These are phyloP conservation scores for Phenacoccus solenopsis DNA, from an alignment of 1,140 invertebrate species.

Conservation along the genomic window DNA sequence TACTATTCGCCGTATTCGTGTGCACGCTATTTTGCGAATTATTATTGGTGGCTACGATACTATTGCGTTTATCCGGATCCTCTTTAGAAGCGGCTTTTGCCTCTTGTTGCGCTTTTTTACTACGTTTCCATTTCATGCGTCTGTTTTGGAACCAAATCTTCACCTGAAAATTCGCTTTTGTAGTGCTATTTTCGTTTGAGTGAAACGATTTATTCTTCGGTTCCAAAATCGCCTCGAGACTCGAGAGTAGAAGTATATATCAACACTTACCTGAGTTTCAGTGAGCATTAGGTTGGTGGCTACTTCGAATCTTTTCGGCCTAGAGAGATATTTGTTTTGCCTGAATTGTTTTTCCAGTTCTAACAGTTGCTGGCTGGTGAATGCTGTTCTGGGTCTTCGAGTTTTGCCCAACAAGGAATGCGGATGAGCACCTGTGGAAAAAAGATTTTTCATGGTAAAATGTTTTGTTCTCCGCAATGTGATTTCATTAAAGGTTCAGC, in stretches of 20 bases:
- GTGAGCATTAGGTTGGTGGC: conserved; percentile 94
- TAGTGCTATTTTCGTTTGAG: too few relatives aligned
- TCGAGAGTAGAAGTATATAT: too few relatives aligned
- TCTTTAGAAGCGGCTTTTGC: conserved; percentile 32
- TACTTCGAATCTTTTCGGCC: conserved; percentile 96
- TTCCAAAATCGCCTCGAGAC: too few relatives aligned
- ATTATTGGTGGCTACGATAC: not conserved
- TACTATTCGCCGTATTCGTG: not conserved
- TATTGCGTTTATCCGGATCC: conserved; percentile 21
- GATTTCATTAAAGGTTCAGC: too few relatives aligned
- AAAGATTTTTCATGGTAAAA: conserved; percentile 17
- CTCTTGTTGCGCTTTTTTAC: conserved; percentile 84
- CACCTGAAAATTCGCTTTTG: conserved; percentile 44
- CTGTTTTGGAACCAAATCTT: conserved; percentile 96
- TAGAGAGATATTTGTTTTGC: conserved; percentile 96
- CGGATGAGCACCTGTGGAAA: conserved; percentile 43
- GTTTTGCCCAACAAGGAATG: conserved; percentile 87
- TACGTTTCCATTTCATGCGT: conserved; percentile 90
- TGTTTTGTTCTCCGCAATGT: too few relatives aligned
- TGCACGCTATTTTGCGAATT: not conserved
- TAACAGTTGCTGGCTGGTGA: conserved; percentile 93
- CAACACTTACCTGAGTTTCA: conserved; percentile 78
- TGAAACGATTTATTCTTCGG: too few relatives aligned
- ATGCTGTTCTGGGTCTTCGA: conserved; percentile 87
- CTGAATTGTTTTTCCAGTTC: conserved; percentile 97